Percentiles rank a stretch among this genome's conserved stretches.
These are phyloP conservation scores for Myocastor coypus DNA, from an alignment of 2,113 vertebrate species.

Conservation along the genomic window DNA sequence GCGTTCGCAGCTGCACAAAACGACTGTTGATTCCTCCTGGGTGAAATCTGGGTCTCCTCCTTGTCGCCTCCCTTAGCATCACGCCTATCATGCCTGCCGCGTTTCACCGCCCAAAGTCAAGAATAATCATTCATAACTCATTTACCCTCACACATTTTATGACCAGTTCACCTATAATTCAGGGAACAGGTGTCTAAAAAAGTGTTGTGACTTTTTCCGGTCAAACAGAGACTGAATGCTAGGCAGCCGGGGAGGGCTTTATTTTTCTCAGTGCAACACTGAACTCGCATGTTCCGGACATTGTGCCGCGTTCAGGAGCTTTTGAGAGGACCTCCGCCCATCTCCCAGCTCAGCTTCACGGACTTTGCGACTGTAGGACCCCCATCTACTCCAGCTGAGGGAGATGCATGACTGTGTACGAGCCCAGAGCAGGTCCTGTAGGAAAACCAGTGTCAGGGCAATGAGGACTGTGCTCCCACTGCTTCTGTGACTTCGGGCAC, in stretches of 20 bases:
- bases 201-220: neutral
- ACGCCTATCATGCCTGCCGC: neutral
- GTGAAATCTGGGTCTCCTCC: neutral
- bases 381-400: neutral
- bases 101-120: neutral
- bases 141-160: neutral
- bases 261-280: neutral
- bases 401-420: neutral
- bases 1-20: neutral
- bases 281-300: neutral
- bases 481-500: neutral
- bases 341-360: neutral
- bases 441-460: neutral
- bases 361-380: neutral
- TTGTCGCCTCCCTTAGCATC: neutral
- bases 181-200: neutral
- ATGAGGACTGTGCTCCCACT: neutral
- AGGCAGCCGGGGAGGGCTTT: neutral
- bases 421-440: neutral
- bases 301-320: neutral
- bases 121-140: neutral
- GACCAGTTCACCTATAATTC: neutral
- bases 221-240: neutral
- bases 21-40: neutral
- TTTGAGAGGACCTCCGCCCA: neutral